Evolutionary conservation across 2,888 invertebrate species (phyloP).

Genomic region (Aricia artaxerxes): DNA sequence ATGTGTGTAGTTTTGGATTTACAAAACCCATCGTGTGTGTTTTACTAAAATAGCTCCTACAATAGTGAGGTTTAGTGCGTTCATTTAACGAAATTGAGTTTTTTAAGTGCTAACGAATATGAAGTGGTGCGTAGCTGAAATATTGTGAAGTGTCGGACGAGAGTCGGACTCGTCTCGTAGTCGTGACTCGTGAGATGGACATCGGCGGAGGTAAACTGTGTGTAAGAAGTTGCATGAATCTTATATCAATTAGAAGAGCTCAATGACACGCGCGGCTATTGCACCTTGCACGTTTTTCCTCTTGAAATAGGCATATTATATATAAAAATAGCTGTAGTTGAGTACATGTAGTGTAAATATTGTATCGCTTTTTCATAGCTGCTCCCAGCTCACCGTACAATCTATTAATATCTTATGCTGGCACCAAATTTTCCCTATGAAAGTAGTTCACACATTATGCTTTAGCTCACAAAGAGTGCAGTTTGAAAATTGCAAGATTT

Average conservation of each 20-base stretch:
- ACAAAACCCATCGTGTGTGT: slow-evolving; percentile 64
- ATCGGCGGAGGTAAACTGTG: slow-evolving; percentile 73
- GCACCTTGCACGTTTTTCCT: slow-evolving; percentile 58
- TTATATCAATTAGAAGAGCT: slow-evolving; percentile 46
- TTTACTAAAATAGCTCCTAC: slow-evolving; percentile 49
- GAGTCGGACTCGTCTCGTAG: slow-evolving; percentile 50
- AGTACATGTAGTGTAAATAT: slow-evolving; percentile 49
- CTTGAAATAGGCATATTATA: slow-evolving; percentile 35
- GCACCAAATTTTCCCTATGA: slow-evolving; percentile 46
- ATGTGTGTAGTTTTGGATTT: slow-evolving; percentile 75
- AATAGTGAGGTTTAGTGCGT: slow-evolving; percentile 66
- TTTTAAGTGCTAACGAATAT: slow-evolving; percentile 63
- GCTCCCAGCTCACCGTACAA: slow-evolving; percentile 60
- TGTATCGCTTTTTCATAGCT: slow-evolving; percentile 51
- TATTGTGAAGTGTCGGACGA: slow-evolving; percentile 63
- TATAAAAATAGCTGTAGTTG: slow-evolving; percentile 44
- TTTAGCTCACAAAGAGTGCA: background rate
- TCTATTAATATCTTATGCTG: slow-evolving; percentile 71
- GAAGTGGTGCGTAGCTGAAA: slow-evolving; percentile 63
- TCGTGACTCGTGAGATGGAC: slow-evolving; percentile 72
- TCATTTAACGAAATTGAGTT: slow-evolving; percentile 58
- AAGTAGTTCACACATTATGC: slow-evolving; percentile 38
- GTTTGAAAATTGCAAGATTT: background rate
- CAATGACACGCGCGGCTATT: slow-evolving; percentile 56
- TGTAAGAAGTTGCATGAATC: slow-evolving; percentile 65